Evolutionary conservation across 2,113 vertebrate species (phyloP).

Genomic region (Lasiurus borealis): DNA sequence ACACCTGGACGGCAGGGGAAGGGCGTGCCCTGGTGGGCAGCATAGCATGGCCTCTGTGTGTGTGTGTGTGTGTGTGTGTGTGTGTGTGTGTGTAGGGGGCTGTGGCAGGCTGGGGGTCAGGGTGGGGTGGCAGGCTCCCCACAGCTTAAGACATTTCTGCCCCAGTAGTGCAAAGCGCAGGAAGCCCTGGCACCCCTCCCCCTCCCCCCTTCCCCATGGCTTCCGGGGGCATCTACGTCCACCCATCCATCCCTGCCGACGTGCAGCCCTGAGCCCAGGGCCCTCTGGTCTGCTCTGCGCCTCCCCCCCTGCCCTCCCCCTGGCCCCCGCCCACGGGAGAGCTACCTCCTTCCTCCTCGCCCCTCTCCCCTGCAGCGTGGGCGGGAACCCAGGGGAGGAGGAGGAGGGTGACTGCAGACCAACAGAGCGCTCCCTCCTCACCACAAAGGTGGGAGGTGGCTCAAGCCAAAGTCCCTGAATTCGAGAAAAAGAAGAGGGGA

Average conservation of each 20-base stretch:
- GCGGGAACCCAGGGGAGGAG: slow-evolving; percentile 29
- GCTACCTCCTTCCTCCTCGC: slow-evolving; percentile 37
- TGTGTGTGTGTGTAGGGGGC: slow-evolving; percentile 61
- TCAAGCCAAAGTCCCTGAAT: slow-evolving; percentile 84
- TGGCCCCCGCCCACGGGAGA: slow-evolving; percentile 9
- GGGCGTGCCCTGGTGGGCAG: slow-evolving; percentile 47
- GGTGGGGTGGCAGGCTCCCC: slow-evolving; percentile 80
- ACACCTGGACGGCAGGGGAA: slow-evolving; percentile 56
- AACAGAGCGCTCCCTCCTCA: slow-evolving; percentile 76
- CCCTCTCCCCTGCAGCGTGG: slow-evolving; percentile 51
- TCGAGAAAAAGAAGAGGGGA: slow-evolving; percentile 74
- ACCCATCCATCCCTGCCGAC: slow-evolving; percentile 82
- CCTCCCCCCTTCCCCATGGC: slow-evolving; percentile 81
- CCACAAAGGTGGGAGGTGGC: slow-evolving; percentile 70
- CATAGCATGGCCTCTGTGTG: slow-evolving; percentile 38
- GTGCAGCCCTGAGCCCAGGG: slow-evolving; percentile 76
- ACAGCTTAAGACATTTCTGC: slow-evolving; percentile 87
- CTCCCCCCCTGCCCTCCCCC: not conserved
- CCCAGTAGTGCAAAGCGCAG: slow-evolving; percentile 82
- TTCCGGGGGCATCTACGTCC: slow-evolving; percentile 81
- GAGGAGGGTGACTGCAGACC: slow-evolving; percentile 72
- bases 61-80: not conserved
- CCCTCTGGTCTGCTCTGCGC: slow-evolving; percentile 72
- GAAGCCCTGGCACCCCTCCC: slow-evolving; percentile 76
- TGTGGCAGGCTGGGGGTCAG: slow-evolving; percentile 78